phyloP scores from a whole-genome alignment of 2,888 invertebrate genomes.

The Acrobasis suavella region DNA sequence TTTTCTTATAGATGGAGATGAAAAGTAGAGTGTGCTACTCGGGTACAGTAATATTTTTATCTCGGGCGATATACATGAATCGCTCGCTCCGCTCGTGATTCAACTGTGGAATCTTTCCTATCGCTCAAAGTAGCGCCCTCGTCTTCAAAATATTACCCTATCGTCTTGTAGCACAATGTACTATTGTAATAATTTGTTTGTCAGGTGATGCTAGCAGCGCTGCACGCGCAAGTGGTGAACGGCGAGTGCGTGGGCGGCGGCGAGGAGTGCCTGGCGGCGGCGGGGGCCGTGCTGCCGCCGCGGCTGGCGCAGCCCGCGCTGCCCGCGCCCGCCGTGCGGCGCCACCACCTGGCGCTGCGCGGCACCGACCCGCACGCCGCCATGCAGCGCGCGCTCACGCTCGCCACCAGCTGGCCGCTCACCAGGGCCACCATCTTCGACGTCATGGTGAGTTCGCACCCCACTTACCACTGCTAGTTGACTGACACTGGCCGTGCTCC shows the following conservation, averaged over 20 bases:
- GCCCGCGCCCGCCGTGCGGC: conserved; percentile 92
- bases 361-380: conserved; percentile 94
- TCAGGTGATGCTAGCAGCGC: conserved; percentile 97
- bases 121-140: too few species aligned
- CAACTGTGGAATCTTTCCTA: too few species aligned
- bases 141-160: too few species aligned
- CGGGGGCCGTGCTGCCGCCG: conserved; percentile 90
- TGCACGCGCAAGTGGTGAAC: conserved; percentile 95
- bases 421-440: conserved; percentile 97
- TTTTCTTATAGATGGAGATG: too few species aligned
- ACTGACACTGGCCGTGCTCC: too few species aligned
- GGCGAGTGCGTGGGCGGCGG: conserved; percentile 90
- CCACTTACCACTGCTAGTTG: too few species aligned
- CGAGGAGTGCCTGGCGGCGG: conserved; percentile 87
- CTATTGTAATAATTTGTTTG: too few species aligned
- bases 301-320: conserved; percentile 91
- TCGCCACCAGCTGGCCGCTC: conserved; percentile 96
- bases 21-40: too few species aligned
- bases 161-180: too few species aligned
- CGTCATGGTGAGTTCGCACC: conserved; percentile 89
- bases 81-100: too few species aligned
- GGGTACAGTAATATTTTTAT: too few species aligned
- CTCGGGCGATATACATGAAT: too few species aligned
- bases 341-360: conserved; percentile 94
- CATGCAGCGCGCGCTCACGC: conserved; percentile 95